Base-by-base conservation (phyloP, 2,888 invertebrate genomes). In the Cephus sareptanus region DNA sequence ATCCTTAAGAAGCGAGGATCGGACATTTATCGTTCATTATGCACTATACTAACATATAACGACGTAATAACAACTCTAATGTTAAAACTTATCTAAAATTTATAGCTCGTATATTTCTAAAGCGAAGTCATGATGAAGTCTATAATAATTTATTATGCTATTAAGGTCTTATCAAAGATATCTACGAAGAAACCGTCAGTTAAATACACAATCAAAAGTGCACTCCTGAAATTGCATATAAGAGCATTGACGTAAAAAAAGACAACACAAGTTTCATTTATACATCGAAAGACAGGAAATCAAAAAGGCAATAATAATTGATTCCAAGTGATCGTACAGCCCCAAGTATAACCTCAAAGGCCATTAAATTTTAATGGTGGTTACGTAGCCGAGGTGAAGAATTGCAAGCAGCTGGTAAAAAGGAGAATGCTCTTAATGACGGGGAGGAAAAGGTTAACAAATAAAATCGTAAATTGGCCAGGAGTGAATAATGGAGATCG, bases 401-500 rank as follows among this genome's bases (percentile, higher is more conserved):
- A 56, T 56, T 23, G 56, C 56, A 9, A 23, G 56, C 56, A 56
- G 23, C 6, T 56, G 56, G 9, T 56, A 56, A 56, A 56, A 56
- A 56, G 23, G 56, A 23, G 56, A 56, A 56, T 56, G 56, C 9
- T 56, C 56, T 23, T 56, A 56, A 56, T 56, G 56, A 56, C 2
- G 23, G 56, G 23, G 56, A 23, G 56, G 33, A 74, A 75, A 71
- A 23, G 74, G 77, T 75, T 56, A 77, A 77, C 69, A n/a, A 69
- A 73, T 35, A 76, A 74, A n/a, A 75, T 37, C 76, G 81, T 82
- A 84, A 84, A 83, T 82, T 81, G 79, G 78, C 40, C 34, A 37
- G n/a, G 40, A 31, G 74, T 83, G 79, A 83, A 76, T 81, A 85
- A 85, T 83, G 82, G 77, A 74, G 75, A 78, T 79, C 81, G 79